Evolutionary conservation across 2,888 invertebrate genomes (phyloP).

Genomic region (Omphaloscelis lunosa): DNA sequence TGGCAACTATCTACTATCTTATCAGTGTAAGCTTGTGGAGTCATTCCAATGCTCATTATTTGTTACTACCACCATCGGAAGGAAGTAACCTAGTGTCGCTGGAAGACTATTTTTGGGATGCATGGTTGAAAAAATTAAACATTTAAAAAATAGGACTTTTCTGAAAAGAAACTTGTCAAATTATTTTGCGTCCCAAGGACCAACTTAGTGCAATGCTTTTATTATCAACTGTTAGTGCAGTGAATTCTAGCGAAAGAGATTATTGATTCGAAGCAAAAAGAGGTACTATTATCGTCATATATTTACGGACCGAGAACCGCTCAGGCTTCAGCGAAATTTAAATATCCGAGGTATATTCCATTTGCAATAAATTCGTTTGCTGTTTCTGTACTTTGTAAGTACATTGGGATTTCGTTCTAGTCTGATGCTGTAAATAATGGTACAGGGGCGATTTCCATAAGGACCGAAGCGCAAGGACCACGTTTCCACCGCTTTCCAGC

Average conservation of each 20-base stretch:
- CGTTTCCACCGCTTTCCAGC: too few relatives aligned
- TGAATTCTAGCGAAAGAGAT: not conserved
- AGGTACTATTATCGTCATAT: not conserved
- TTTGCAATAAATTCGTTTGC: too few relatives aligned
- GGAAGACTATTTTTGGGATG: not conserved
- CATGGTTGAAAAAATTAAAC: not conserved
- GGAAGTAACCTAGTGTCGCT: not conserved
- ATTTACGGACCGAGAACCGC: not conserved
- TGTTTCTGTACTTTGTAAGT: not conserved
- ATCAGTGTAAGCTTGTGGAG: not conserved
- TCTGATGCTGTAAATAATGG: not conserved
- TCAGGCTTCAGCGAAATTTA: not conserved
- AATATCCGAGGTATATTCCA: not conserved
- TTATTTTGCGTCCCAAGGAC: not conserved
- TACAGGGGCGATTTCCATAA: too few relatives aligned
- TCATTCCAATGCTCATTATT: not conserved
- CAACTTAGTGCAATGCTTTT: not conserved
- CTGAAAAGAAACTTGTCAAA: not conserved
- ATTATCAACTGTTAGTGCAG: not conserved
- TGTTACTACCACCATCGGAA: not conserved
- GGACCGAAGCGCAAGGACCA: not conserved
- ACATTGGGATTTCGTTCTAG: not conserved
- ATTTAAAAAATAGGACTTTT: not conserved
- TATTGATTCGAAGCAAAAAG: not conserved
- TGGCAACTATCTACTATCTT: not conserved